Conservation (phyloP, 2,797 vertebrate genomes). For the Sus cebifrons region DNA sequence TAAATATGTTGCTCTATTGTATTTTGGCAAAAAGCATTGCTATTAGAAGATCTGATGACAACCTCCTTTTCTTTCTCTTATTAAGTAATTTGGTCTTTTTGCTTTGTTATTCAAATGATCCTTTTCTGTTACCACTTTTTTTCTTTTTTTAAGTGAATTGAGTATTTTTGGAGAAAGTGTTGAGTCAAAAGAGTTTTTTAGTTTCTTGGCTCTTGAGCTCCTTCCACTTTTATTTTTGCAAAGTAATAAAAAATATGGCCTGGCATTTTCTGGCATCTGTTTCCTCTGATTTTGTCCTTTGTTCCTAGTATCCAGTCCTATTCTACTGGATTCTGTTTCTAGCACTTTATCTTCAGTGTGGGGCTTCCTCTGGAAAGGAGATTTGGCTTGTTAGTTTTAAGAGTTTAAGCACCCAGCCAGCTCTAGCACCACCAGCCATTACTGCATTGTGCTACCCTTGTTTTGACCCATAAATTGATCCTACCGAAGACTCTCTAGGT, state of each 20-base stretch:
- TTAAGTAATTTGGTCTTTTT: background rate
- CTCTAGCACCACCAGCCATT: background rate
- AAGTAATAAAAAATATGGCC: background rate
- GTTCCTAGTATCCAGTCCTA: background rate
- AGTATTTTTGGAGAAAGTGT: background rate
- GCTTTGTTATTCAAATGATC: background rate
- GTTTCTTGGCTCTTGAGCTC: background rate
- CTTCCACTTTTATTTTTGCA: background rate
- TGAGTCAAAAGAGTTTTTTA: background rate
- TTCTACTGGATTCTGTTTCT: background rate
- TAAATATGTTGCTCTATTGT: background rate
- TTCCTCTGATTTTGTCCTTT: background rate
- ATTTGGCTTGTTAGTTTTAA: background rate
- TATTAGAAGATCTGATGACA: background rate
- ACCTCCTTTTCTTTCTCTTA: constrained; percentile 8
- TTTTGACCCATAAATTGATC: background rate
- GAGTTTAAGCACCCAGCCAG: background rate
- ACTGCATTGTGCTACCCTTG: background rate
- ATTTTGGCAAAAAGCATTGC: background rate
- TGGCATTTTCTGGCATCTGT: background rate
- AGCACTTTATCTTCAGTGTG: background rate
- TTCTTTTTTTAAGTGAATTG: background rate
- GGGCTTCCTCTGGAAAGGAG: background rate
- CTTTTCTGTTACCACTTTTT: background rate
- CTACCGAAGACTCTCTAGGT: background rate